Base-by-base conservation (phyloP, 2,888 invertebrate species). In the Andrena haemorrhoa region DNA sequence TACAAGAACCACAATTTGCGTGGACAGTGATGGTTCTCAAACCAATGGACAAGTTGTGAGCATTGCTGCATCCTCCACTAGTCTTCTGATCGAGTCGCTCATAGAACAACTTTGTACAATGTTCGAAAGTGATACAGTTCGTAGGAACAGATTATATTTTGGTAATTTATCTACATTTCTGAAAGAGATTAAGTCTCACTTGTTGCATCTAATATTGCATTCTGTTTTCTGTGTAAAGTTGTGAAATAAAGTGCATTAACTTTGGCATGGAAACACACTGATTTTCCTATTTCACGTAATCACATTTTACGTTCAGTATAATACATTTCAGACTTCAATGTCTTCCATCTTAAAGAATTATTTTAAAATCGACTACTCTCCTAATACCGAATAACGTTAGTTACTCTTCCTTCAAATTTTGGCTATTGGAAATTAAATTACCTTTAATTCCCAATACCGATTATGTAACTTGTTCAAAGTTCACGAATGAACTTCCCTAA, bases 41-140 rank as follows among this genome's bases (percentile, higher is more conserved):
- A 68, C 63, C 61, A 81, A 74, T 41, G 78, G 83, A 26, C 89
- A 89, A 87, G 53, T 91, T n/a, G 80, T 90, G 20, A 86, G 89
- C 49, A 90, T 92, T 73, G 90, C 94, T 6, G 95, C 95, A 16
- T 95, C 96, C 26, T 95, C 96, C 0, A 95, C 95, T 69, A 97
- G 96, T 90, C 94, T 97, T 6, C 94, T 97, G 0, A 96, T 97
- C 51, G 96, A 96, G 90, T 96, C 96, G 2, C 94, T 97, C 0
- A 95, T 97, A 58, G 96, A 96, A 91, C 96, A 96, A 90, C 94
- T 97, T 16, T 97, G 97, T 90, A 94, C 95, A 4, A 94, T 96
- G 16, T 94, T 96, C 12, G 96, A 97, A 92, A 94, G 95, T 80
- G 96, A 97, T 90, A 92, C 93, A 20, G 89, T 92, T 3, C 94